Evolutionary conservation across 1,140 invertebrate species (phyloP).

Genomic region (Idris sp.): DNA sequence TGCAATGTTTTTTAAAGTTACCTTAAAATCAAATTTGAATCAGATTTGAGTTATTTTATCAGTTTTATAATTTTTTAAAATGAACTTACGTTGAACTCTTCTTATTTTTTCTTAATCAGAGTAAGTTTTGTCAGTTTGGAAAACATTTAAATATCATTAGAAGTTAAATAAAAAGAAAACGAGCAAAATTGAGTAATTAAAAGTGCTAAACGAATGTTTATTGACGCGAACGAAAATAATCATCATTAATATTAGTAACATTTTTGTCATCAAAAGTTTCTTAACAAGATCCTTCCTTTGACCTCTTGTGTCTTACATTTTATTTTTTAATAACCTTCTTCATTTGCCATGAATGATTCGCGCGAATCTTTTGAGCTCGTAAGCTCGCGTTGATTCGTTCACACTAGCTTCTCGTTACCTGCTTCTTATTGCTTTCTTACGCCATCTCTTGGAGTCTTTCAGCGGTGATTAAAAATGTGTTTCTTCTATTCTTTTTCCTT

Average conservation of each 20-base stretch:
- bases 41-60: too few relatives aligned
- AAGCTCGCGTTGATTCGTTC: slow-evolving; percentile 46
- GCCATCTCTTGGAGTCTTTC: slow-evolving; percentile 49
- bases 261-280: too few relatives aligned
- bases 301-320: slow-evolving; percentile 9
- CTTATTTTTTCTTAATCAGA: too few relatives aligned
- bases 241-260: slow-evolving; percentile 10
- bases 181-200: not conserved
- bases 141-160: too few relatives aligned
- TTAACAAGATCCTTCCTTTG: slow-evolving; percentile 20
- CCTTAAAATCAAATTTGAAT: too few relatives aligned
- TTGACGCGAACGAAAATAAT: slow-evolving; percentile 6
- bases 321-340: slow-evolving; percentile 36
- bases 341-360: slow-evolving; percentile 34
- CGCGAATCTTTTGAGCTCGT: slow-evolving; percentile 32
- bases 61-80: too few relatives aligned
- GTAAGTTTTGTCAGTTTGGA: too few relatives aligned
- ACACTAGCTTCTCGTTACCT: slow-evolving; percentile 34
- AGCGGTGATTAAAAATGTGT: slow-evolving; percentile 62
- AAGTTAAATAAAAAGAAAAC: too few relatives aligned
- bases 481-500: slow-evolving; percentile 43
- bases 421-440: slow-evolving; percentile 32
- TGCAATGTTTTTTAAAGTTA: too few relatives aligned
- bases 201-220: too few relatives aligned
- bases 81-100: too few relatives aligned